These are phyloP conservation scores for Trachelipus rathkii DNA, from an alignment of 1,140 invertebrate genomes.

Conservation along the genomic window DNA sequence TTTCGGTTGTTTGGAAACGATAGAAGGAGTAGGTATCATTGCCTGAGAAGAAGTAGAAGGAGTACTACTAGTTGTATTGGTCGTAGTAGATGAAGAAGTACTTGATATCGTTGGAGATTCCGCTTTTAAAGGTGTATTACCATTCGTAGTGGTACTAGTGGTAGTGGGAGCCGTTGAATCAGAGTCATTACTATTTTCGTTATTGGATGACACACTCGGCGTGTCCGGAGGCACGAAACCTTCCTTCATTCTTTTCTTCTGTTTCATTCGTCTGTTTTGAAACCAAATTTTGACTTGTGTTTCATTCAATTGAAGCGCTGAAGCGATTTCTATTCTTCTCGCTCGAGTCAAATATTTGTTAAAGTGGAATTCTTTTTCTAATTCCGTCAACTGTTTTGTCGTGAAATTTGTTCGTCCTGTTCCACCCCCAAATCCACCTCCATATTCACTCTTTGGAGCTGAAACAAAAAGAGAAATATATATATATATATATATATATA, in stretches of 20 bases:
- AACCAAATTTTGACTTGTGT: constrained; percentile 91
- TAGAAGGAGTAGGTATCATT: constrained; percentile 29
- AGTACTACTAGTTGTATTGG: constrained; percentile 24
- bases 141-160: constrained; percentile 27
- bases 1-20: constrained; percentile 38
- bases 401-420: constrained; percentile 94
- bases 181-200: constrained; percentile 44
- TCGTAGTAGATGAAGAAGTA: constrained; percentile 25
- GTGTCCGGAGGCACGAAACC: constrained; percentile 67
- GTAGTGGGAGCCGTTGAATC: constrained; percentile 39
- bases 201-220: constrained; percentile 42
- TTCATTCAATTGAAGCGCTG: constrained; percentile 91
- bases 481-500: not conserved
- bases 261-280: constrained; percentile 88
- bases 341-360: constrained; percentile 97
- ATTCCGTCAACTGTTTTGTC: constrained; percentile 96
- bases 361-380: constrained; percentile 99
- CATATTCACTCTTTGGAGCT: constrained; percentile 49
- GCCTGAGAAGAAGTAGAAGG: constrained; percentile 29
- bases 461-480: constrained; percentile 31
- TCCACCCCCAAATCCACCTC: constrained; percentile 47
- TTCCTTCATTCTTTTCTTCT: constrained; percentile 89
- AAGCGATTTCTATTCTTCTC: constrained; percentile 93
- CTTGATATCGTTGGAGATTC: constrained; percentile 22
- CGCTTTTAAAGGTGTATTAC: constrained; percentile 17